Evolutionary conservation across 1,140 invertebrate species (phyloP), one percentile per base, ranked within the genome.

Genomic region (Andricus grossulariae): DNA sequence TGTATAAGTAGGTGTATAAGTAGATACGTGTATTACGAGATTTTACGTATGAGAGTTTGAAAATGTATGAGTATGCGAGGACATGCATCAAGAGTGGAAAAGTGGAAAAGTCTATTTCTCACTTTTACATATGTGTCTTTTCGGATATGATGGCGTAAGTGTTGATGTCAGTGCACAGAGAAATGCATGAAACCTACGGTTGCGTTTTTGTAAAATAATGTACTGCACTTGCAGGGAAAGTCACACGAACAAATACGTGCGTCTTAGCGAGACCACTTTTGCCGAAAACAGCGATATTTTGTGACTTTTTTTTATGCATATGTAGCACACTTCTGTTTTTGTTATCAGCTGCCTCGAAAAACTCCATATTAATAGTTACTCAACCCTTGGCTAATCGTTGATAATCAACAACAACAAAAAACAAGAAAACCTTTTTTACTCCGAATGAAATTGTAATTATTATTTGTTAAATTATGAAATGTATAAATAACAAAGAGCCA

Each of bases 1-100:
- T 45, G 39, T 45, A 11, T 11, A 45, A 45, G 39, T 11, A 45
- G 76, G 79, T 77, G 76, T 80, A 72, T 78, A 80, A 82, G 78
- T 80, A 79, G 71, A 66, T 80, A 78, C 74, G 76, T 80, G 73
- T 80, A 78, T 80, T 76, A 70, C 74, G 19, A 39, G 74, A 78
- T 75, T 60, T n/a, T 80, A 50, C 70, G 81, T 80, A 73, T 77
- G 74, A 75, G 50, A 79, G 60, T 77, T 13, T 72, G 49, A 13
- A 50, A 49, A n/a, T 50, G 50, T 73, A 50, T 71, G 77, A 71
- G 19, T 50, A 54, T 77, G 71, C 79, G 57, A 50, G 82, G 73
- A 50, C 55, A 11, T 57, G 32, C 76, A 74, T 32, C 25, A 5
- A 32, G 25, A 32, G 25, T 74, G 16, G 60, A 39, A n/a, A 32